phyloP scores from a whole-genome alignment of 2,113 vertebrate genomes.

The Ammospiza nelsoni region DNA sequence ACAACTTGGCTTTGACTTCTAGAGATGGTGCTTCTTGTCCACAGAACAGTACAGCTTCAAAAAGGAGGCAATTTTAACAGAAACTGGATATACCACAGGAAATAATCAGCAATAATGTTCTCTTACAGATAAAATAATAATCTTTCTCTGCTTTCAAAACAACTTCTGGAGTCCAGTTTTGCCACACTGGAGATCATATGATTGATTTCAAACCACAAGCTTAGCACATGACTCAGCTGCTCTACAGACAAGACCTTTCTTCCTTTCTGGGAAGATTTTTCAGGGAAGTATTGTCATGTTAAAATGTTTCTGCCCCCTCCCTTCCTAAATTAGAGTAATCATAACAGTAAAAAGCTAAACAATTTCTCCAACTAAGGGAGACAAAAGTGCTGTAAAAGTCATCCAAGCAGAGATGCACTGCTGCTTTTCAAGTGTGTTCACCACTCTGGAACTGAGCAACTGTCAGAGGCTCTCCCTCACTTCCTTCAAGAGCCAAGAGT shows the following conservation, averaged over 20 bases:
- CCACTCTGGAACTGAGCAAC: neutral
- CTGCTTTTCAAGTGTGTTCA: neutral
- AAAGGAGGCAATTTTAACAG: neutral
- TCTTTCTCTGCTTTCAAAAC: neutral
- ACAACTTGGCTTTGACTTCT: neutral
- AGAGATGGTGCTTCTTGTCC: neutral
- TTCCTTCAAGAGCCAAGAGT: neutral
- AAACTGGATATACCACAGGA: neutral
- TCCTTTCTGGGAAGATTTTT: neutral
- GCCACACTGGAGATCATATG: neutral
- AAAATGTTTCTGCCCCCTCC: neutral
- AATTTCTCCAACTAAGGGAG: neutral
- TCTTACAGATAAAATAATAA: neutral
- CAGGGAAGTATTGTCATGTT: neutral
- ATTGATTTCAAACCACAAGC: neutral
- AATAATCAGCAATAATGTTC: neutral
- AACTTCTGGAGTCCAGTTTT: neutral
- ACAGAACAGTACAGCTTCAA: neutral
- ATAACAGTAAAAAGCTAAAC: neutral
- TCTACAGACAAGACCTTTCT: neutral
- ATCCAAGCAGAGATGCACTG: neutral
- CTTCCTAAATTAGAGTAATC: neutral
- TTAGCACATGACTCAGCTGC: accelerated
- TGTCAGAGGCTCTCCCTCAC: neutral
- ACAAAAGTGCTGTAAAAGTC: neutral